Base-by-base conservation (phyloP, 1,140 invertebrate genomes). In the Polypedilum pembai region DNA sequence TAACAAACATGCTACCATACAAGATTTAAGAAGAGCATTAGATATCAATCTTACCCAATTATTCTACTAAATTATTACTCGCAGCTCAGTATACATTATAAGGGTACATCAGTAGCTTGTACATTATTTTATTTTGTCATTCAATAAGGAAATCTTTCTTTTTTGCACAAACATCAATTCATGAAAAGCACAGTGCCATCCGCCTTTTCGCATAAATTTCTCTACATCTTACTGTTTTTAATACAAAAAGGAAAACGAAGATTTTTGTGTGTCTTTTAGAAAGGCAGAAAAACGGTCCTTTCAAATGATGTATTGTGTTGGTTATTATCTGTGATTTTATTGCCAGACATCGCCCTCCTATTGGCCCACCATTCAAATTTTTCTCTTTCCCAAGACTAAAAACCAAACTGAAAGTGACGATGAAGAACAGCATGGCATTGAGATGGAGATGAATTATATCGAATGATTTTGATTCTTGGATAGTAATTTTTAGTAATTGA, bases 181-280 rank as follows among this genome's bases (percentile, higher is more conserved):
- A 56, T n/a, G 45, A 56, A 12, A 12, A 56, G 45, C 12, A 56
- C 45, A 12, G n/a, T 56, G 12, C n/a, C 45, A 15, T 56, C 45
- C 45, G 45, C 45, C 45, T 56, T 56, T 56, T 56, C 45, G 45
- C 12, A 56, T 56, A 56, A 56, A 56, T 56, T 56, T 56, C n/a
- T 15, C n/a, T 56, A n/a, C 45, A 12, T 56, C 8, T 56, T 33
- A 3, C 24, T 56, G 12, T 15, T 56, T 56, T 56, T 12, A n/a
- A 56, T 56, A 56, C 12, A 56, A 56, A 56, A n/a, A n/a, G 45
- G 45, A 15, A 56, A 56, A 15, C 3, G n/a, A 56, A 56, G 45
- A 56, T n/a, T n/a, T n/a, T n/a, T 56, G 45, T 15, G 41, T 33
- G 1, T 5, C 24, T 33, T 33, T 33, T 33, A 33, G 24, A 33